Evolutionary conservation across 1,140 invertebrate genomes (phyloP), one percentile per base, ranked within the genome.

Genomic region (Euschistus heros): DNA sequence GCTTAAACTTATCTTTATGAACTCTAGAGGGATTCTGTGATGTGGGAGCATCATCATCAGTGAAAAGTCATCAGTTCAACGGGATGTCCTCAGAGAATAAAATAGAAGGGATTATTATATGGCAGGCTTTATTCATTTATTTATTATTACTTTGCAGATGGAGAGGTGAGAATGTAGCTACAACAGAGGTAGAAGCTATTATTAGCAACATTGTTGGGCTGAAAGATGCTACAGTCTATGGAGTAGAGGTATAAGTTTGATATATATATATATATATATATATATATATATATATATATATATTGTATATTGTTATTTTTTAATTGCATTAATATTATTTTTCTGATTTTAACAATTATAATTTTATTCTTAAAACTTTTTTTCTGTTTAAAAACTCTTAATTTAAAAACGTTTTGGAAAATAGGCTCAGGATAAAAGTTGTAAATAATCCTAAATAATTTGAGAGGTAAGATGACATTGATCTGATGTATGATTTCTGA

Each of bases 91-190:
- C 54, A 13, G 54, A 46, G n/a, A 46, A 46, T 13, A 46, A 46
- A 13, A 10, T 46, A 46, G 10, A 46, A 10, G 10, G 44, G n/a
- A 46, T 46, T 46, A 13, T n/a, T 46, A n/a, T 46, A 46, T 46
- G n/a, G 10, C 10, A 46, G n/a, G 10, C n/a, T 46, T 46, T n/a
- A n/a, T 10, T 46, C n/a, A 13, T 46, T n/a, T n/a, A n/a, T n/a
- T n/a, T n/a, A n/a, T 54, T 54, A 22, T 61, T 42, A 20, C 7
- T 37, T 69, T 86, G 79, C 74, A 88, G 94, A 69, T 92, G 88
- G 88, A 84, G 88, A 66, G 94, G 95, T 30, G 97, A 99, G 77
- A 98, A 98, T 75, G 94, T 98, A 0, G 91, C 94, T 0, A 98
- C 96, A 7, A 84, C 86, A n/a, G 95, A 98, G 80, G 92, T 98